phyloP scores from a whole-genome alignment of 2,888 invertebrate genomes.

The Drosophila pseudotakahashii region DNA sequence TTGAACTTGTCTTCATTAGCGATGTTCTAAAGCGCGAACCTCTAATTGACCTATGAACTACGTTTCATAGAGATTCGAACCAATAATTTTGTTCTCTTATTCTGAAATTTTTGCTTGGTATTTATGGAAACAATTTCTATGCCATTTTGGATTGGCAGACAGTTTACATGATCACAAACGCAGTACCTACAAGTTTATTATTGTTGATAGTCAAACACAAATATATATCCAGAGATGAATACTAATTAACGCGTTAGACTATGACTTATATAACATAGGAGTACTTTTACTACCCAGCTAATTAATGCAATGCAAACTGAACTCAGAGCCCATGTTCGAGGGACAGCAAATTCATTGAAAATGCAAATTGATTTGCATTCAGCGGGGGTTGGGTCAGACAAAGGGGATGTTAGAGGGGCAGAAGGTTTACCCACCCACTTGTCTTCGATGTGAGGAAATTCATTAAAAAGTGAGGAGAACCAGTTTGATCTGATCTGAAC shows the following conservation, averaged over 20 bases:
- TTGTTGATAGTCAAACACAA: slow-evolving; percentile 39
- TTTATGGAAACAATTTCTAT: slow-evolving; percentile 15
- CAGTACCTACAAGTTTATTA: slow-evolving; percentile 33
- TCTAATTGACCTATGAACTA: slow-evolving; percentile 7
- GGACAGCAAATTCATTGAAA: slow-evolving; percentile 59
- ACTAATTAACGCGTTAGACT: slow-evolving; percentile 34
- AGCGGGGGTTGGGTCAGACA: slow-evolving; percentile 8
- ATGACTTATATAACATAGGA: slow-evolving; percentile 34
- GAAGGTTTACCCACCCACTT: slow-evolving; percentile 39
- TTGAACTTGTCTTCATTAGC: slow-evolving; percentile 37
- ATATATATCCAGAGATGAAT: slow-evolving; percentile 25
- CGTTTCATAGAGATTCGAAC: neutral
- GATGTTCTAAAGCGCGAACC: slow-evolving; percentile 2
- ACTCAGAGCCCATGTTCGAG: slow-evolving; percentile 27
- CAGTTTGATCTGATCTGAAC: slow-evolving; percentile 34
- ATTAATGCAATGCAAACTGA: slow-evolving; percentile 46
- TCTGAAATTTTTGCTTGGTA: slow-evolving; percentile 8
- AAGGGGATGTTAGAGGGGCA: neutral
- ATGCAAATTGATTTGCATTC: slow-evolving; percentile 70
- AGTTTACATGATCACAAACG: slow-evolving; percentile 39
- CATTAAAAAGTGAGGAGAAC: slow-evolving; percentile 34
- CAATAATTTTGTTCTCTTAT: slow-evolving; percentile 3
- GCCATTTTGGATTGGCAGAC: slow-evolving; percentile 38
- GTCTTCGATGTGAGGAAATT: slow-evolving; percentile 38
- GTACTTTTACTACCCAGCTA: slow-evolving; percentile 29